Base-by-base conservation (phyloP, 1,140 invertebrate genomes). In the Aphelinus atriplicis region DNA sequence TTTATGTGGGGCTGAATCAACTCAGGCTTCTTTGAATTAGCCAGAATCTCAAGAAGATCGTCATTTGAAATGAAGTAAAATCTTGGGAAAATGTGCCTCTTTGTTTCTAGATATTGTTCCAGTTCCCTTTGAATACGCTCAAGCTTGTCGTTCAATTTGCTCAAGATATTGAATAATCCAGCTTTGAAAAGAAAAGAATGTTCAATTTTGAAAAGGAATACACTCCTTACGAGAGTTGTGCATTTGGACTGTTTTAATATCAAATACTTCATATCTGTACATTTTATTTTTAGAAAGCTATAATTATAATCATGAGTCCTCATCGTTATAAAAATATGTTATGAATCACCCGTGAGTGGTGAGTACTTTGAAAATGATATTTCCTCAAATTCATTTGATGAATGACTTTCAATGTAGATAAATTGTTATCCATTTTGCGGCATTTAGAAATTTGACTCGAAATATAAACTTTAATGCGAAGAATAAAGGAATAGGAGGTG, bases 41-140 rank as follows among this genome's bases (percentile, higher is more conserved):
- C 93, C 55, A 97, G 87, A 81, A 96, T 96, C 85, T 96, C 95
- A 5, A 97, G 85, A 46, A 96, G 87, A 84, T 96, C 95, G 85
- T 96, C 95, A 86, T 96, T 96, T 4, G 95, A 96, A 79, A 96
- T 93, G 81, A 97, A 97, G 88, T 96, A 96, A 84, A 95, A 94
- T 79, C 92, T 84, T 65, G 95, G 95, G 88, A 97, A 96, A 64
- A 94, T 82, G 80, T 94, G 92, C 56, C 95, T 85, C 83, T 96
- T 96, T 0, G 92, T 93, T 88, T 96, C 95, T 73, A 97, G 87
- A 86, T 96, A 97, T 86, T 90, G 90, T 90, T 95, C 93, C 78
- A 96, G 83, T 65, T 93, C 90, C 84, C 94, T 87, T 82, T 95
- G 89, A 80, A 94, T 92, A 1, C 85, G 80, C 85, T 95, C 93